Evolutionary conservation across 2,888 invertebrate genomes (phyloP), one percentile per base, ranked within the genome.

Genomic region (Apomyelois bistriatella): DNA sequence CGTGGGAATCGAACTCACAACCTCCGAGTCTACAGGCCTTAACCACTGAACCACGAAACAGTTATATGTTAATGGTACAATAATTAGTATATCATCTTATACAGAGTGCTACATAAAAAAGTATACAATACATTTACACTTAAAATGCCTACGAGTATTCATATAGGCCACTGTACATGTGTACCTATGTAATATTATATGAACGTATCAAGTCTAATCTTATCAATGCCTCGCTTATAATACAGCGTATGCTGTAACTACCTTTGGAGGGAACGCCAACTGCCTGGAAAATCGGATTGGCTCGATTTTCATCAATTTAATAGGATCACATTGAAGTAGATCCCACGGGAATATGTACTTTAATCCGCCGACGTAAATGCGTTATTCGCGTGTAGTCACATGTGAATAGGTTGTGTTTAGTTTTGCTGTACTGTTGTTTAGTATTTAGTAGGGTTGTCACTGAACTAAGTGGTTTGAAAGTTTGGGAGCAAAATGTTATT

Each of bases 211-310:
- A 40, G 40, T 32, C 30, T 46, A 35, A 32, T 46, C 32, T 46
- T 41, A 41, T 41, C 10, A 15, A n/a, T 13, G 9, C 15, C 13
- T 43, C 6, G 17, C 12, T 13, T 38, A 38, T 38, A 38, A 43
- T 30, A 15, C 13, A 32, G 9, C 15, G 32, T 46, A 46, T 46
- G 46, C 15, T 15, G 32, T 32, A 32, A 32, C 32, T 46, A 46
- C 16, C 46, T 32, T 35, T 35, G 10, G 16, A 16, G 41, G 28
- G 15, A 32, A 16, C 32, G 46, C 35, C 15, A 58, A 58, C 58
- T 55, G 56, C 49, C 47, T 53, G 56, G 56, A 58, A 60, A 59
- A 55, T 55, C 56, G 43, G 52, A 43, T 52, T 43, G 36, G 30
- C 36, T 36, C 48, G 53, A 42, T 47, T 43, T 54, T 57, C 57